A percentile compares a stretch with the other conserved stretches of the same genome.
Conservation (phyloP, 2,888 invertebrate species). For the Stegana nigrithorax region DNA sequence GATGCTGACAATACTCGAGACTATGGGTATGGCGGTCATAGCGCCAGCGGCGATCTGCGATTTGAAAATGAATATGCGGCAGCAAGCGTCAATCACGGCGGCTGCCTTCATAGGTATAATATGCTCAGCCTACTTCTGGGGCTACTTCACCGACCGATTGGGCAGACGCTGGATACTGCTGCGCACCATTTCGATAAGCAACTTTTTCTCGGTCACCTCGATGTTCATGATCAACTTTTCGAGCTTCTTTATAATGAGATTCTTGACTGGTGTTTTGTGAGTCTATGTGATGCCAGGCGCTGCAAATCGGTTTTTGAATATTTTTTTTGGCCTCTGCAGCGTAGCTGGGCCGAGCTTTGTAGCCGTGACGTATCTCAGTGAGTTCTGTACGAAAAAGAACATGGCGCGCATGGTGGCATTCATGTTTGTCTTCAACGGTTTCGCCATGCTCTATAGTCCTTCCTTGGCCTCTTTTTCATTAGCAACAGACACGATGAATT, state of each 20-base stretch:
- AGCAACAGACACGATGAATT: constrained; percentile 9
- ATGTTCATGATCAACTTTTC: constrained; percentile 44
- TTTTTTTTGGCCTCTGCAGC: no score
- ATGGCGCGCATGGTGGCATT: constrained; percentile 37
- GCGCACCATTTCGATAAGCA: constrained; percentile 37
- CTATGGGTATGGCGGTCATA: constrained; percentile 49
- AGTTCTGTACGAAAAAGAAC: constrained; percentile 43
- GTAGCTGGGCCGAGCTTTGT: constrained; percentile 46
- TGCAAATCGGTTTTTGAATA: no score
- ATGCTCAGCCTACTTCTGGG: constrained; percentile 47
- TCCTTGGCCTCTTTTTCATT: constrained; percentile 32
- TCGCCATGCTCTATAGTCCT: constrained; percentile 46
- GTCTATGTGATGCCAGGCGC: no score
- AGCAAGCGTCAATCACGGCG: constrained; percentile 31
- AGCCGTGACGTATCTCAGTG: constrained; percentile 43
- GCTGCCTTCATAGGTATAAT: constrained; percentile 45
- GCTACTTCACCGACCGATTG: constrained; percentile 43
- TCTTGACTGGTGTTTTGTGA: constrained; percentile 49
- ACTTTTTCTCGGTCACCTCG: constrained; percentile 37
- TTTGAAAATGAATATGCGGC: constrained; percentile 35
- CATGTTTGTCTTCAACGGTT: constrained; percentile 47
- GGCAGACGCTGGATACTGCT: constrained; percentile 46
- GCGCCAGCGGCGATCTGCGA: constrained; percentile 43
- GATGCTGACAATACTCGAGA: constrained; percentile 46
- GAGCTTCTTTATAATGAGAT: constrained; percentile 42